phyloP scores from a whole-genome alignment of 1,140 invertebrate species.

The Leptestheria dahalacensis region DNA sequence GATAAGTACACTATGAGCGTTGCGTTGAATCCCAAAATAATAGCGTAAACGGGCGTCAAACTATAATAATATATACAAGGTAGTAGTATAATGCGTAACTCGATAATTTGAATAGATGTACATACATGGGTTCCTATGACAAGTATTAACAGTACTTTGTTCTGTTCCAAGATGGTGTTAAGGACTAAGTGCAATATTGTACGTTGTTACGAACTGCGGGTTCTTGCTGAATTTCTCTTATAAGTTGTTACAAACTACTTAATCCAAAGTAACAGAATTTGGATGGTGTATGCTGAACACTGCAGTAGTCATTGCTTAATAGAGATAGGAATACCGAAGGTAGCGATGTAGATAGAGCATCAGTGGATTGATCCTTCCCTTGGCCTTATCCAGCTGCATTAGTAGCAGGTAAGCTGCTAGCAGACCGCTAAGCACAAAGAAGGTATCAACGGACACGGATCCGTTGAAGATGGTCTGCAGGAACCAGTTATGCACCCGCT shows the following conservation, averaged over 20 bases:
- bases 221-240: too few species aligned
- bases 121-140: background rate
- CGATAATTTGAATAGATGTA: background rate
- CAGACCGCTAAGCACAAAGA: slow-evolving; percentile 44
- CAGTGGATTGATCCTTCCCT: slow-evolving; percentile 26
- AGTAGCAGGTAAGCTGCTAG: slow-evolving; percentile 38
- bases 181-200: too few species aligned
- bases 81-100: background rate
- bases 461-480: slow-evolving; percentile 32
- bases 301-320: background rate
- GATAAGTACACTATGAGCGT: slow-evolving; percentile 6
- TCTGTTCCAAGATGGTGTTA: too few species aligned
- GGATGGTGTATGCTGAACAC: background rate
- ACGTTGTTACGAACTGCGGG: too few species aligned
- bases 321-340: slow-evolving; percentile 29
- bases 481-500: slow-evolving; percentile 12
- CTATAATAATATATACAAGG: background rate
- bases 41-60: slow-evolving; percentile 15
- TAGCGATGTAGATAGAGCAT: slow-evolving; percentile 36
- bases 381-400: slow-evolving; percentile 30
- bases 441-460: slow-evolving; percentile 45
- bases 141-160: too few species aligned
- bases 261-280: background rate
- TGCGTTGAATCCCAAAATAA: slow-evolving; percentile 12
- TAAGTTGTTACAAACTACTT: background rate